Conservation (phyloP, 1,140 invertebrate species). For the Eriocheir sinensis region DNA sequence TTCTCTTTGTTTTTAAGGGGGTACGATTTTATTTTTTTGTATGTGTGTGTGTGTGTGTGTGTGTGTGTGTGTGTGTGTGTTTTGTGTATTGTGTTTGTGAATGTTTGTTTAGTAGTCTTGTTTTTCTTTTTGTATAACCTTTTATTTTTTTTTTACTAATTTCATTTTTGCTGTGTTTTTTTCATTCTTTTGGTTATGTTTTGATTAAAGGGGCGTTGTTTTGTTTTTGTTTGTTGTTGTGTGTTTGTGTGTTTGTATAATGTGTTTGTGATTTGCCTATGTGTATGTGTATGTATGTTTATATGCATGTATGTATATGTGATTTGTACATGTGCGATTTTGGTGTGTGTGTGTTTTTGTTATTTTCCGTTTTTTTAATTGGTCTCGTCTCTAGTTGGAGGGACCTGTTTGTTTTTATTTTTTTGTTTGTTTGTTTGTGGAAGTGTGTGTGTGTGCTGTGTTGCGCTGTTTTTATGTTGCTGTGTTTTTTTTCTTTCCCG, state of each 20-base stretch:
- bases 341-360: background rate
- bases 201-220: no score
- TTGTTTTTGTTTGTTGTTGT: no score
- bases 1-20: background rate
- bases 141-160: no score
- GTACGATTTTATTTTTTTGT: background rate
- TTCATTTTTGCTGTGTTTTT: no score
- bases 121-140: no score
- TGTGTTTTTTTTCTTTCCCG: constrained; percentile 33
- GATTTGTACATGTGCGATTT: background rate
- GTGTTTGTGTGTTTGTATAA: no score
- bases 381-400: no score
- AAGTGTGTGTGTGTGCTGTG: background rate
- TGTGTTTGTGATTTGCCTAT: background rate
- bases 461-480: no score
- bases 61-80: background rate
- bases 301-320: background rate
- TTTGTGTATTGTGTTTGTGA: no score
- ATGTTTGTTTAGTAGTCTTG: no score
- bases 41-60: background rate
- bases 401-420: background rate
- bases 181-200: no score
- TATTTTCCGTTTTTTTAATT: background rate
- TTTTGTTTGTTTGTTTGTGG: background rate
- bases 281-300: background rate